Conservation (phyloP, 2,888 invertebrate genomes). For the Polymixis lichenea region DNA sequence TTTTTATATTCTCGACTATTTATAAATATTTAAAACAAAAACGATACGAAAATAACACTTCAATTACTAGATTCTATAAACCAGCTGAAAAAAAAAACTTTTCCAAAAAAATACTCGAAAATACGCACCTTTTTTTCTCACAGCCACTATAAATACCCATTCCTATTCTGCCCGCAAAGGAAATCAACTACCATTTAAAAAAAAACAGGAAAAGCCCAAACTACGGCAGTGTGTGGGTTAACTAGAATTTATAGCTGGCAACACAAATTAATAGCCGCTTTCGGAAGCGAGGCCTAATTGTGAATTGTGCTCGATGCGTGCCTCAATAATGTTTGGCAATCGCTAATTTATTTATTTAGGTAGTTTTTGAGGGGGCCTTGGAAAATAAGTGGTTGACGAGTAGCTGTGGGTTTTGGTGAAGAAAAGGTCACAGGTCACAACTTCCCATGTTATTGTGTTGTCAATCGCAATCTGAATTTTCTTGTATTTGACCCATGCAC, state of each 20-base stretch:
- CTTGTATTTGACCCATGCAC: neutral
- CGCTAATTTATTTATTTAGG: constrained; percentile 40
- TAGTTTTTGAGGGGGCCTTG: constrained; percentile 6
- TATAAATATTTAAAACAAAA: neutral
- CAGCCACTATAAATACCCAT: constrained; percentile 52
- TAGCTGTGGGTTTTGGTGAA: neutral
- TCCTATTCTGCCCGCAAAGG: constrained; percentile 45
- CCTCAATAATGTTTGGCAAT: constrained; percentile 47
- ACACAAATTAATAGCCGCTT: constrained; percentile 71
- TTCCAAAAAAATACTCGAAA: neutral
- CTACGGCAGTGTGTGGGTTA: constrained; percentile 65
- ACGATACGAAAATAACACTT: neutral
- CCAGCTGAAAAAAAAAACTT: neutral
- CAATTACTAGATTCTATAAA: neutral
- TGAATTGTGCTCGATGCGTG: constrained; percentile 65
- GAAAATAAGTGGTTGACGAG: constrained; percentile 4
- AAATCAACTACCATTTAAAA: constrained; percentile 64
- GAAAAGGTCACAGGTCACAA: neutral
- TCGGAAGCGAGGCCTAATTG: constrained; percentile 63
- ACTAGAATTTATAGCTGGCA: constrained; percentile 70
- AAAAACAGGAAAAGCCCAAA: constrained; percentile 55
- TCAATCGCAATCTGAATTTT: neutral
- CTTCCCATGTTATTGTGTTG: neutral
- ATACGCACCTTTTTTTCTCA: constrained; percentile 16
- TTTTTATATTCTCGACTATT: neutral